These are phyloP conservation scores for Xestoiulus laeticollis DNA, from an alignment of 2,888 invertebrate species.

Conservation along the genomic window DNA sequence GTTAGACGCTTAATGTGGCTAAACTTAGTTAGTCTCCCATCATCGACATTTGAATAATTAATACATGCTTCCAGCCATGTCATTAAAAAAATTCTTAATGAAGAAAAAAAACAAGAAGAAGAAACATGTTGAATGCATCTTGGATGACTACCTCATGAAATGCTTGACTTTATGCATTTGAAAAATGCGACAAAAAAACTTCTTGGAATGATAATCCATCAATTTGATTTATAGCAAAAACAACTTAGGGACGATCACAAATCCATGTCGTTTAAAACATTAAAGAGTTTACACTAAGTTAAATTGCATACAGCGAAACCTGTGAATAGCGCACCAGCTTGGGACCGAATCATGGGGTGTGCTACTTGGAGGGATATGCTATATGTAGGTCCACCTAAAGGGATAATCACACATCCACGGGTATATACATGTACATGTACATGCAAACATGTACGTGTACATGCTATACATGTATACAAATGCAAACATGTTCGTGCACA, in stretches of 20 bases:
- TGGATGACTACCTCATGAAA: neutral
- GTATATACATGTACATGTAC: too few species aligned
- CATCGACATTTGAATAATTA: neutral
- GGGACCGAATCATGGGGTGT: too few species aligned
- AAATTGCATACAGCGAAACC: too few species aligned
- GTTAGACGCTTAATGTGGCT: conserved; percentile 31
- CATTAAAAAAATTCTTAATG: neutral
- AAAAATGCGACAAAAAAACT: neutral
- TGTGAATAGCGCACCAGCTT: too few species aligned
- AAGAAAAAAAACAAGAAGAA: neutral
- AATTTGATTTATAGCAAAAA: too few species aligned
- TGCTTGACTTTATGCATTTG: neutral
- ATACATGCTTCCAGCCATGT: neutral
- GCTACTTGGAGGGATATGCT: too few species aligned
- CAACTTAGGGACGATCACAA: too few species aligned
- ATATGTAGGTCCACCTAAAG: too few species aligned
- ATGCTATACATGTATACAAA: too few species aligned
- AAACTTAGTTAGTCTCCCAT: conserved; percentile 14
- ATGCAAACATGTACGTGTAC: too few species aligned
- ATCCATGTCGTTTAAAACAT: neutral
- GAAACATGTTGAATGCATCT: conserved; percentile 16
- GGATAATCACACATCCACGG: too few species aligned
- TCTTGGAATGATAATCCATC: neutral
- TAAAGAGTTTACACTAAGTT: neutral
- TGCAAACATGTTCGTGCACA: too few species aligned